Percentiles rank a stretch among this genome's conserved stretches.
These are phyloP conservation scores for Sylvicola cinctus DNA, from an alignment of 2,888 invertebrate species.

Conservation along the genomic window DNA sequence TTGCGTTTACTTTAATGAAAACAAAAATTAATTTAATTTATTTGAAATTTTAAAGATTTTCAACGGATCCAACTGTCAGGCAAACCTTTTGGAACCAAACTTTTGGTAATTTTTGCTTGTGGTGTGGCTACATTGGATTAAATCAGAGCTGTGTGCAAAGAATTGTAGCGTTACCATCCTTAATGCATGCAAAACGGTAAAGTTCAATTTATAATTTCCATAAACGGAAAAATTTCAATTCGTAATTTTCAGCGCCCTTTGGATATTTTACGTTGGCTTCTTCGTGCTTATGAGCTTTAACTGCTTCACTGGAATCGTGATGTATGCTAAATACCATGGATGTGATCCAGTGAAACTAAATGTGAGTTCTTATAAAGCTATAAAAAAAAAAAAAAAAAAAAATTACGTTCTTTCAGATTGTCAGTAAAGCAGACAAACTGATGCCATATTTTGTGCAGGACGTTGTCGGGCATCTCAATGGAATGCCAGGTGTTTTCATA, in stretches of 20 bases:
- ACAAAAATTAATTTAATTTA: neutral
- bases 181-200: slow-evolving; percentile 35
- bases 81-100: slow-evolving; percentile 42
- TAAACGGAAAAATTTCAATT: no score
- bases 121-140: slow-evolving; percentile 40
- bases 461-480: slow-evolving; percentile 26
- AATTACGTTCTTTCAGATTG: neutral
- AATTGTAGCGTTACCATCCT: slow-evolving; percentile 37
- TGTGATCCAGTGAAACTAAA: slow-evolving; percentile 2
- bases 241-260: neutral
- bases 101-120: slow-evolving; percentile 33
- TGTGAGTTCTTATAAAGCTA: neutral
- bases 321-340: neutral
- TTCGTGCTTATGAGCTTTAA: no score
- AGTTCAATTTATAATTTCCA: no score
- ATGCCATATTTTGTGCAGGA: slow-evolving; percentile 36
- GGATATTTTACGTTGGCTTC: neutral
- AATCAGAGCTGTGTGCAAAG: slow-evolving; percentile 56
- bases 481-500: slow-evolving; percentile 37
- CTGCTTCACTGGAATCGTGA: slow-evolving; percentile 2
- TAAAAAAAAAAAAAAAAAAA: no score
- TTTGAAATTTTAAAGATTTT: slow-evolving; percentile 26
- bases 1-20: neutral
- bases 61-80: slow-evolving; percentile 35
- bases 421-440: slow-evolving; percentile 23